Conservation (phyloP, 1,140 invertebrate species). For the Lordiphosa stackelbergi region DNA sequence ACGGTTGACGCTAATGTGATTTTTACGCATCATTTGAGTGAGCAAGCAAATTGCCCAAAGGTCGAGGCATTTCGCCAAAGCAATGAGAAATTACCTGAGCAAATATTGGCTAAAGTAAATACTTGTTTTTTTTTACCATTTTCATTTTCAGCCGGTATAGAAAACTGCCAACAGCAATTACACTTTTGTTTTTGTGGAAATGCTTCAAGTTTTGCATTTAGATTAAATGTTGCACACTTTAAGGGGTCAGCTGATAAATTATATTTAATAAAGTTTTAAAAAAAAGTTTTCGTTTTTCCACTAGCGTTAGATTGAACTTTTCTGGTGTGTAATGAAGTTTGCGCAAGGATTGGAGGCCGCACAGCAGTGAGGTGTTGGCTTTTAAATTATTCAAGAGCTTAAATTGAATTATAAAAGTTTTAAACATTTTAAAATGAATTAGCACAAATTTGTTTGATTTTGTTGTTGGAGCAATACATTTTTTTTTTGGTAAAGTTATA, state of each 20-base stretch:
- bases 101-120: conserved; percentile 60
- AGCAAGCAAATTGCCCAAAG: conserved; percentile 43
- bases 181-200: neutral
- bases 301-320: too few species aligned
- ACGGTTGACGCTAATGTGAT: conserved; percentile 70
- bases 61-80: conserved; percentile 20
- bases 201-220: too few species aligned
- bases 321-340: too few species aligned
- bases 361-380: too few species aligned
- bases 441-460: too few species aligned
- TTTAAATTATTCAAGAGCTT: too few species aligned
- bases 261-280: conserved; percentile 8
- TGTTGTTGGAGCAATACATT: too few species aligned
- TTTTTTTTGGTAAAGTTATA: too few species aligned
- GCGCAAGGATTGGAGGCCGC: too few species aligned
- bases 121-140: conserved; percentile 5
- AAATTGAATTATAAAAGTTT: too few species aligned
- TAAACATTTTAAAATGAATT: too few species aligned
- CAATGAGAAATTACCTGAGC: conserved; percentile 54
- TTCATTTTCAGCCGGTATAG: neutral
- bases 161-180: conserved; percentile 4
- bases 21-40: conserved; percentile 68
- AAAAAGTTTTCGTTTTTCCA: neutral
- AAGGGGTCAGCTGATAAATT: conserved; percentile 9
- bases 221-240: conserved; percentile 16